Evolutionary conservation across 2,113 vertebrate genomes (phyloP).

Genomic region (Siniperca chuatsi): DNA sequence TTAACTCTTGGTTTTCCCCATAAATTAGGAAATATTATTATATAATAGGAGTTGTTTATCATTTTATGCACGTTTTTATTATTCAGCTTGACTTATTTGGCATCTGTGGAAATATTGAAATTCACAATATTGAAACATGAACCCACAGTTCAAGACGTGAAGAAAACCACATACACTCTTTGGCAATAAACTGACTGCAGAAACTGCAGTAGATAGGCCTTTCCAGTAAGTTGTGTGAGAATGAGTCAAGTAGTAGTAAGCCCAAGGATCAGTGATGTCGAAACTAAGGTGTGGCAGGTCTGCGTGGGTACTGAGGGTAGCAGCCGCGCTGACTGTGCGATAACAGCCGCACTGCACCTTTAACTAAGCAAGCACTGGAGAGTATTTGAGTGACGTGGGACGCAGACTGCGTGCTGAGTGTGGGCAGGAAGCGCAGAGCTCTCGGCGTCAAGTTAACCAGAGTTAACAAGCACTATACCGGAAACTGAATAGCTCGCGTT

Average conservation of each 20-base stretch:
- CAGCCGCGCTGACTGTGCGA: slow-evolving; percentile 58
- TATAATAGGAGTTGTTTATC: background rate
- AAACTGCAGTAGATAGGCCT: background rate
- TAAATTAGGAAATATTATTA: background rate
- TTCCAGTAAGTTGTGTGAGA: slow-evolving; percentile 58
- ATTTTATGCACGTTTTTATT: background rate
- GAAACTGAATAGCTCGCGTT: background rate
- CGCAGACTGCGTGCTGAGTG: slow-evolving; percentile 75
- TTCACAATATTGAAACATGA: background rate
- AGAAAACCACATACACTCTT: background rate
- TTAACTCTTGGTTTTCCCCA: background rate
- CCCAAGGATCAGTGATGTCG: slow-evolving; percentile 67
- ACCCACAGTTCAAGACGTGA: background rate
- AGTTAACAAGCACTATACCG: background rate
- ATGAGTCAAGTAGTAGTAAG: slow-evolving; percentile 70
- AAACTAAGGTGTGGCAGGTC: slow-evolving; percentile 79
- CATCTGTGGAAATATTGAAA: background rate
- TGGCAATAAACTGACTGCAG: slow-evolving; percentile 18
- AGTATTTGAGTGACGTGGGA: slow-evolving; percentile 72
- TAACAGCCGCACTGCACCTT: slow-evolving; percentile 80
- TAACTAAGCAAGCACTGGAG: slow-evolving; percentile 63
- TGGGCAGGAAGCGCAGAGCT: slow-evolving; percentile 75
- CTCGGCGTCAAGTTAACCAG: background rate
- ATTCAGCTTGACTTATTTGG: background rate
- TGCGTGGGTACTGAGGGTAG: slow-evolving; percentile 31